A percentile compares a stretch with the other conserved stretches of the same genome.
These are phyloP conservation scores for Ciconia boyciana DNA, from an alignment of 2,113 vertebrate genomes.

Conservation along the genomic window DNA sequence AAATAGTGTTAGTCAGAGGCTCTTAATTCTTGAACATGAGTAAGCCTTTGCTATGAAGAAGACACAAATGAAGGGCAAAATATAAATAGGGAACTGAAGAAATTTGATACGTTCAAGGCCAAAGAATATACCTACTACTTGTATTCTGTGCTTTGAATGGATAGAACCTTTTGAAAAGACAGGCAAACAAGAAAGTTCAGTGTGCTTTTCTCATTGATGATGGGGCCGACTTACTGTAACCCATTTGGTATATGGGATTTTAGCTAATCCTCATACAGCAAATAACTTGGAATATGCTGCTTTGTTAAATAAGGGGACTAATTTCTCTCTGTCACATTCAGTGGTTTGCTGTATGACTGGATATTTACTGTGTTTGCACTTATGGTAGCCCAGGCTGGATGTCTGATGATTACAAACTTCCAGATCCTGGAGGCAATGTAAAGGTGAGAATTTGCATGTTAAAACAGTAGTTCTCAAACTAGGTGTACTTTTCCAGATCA, in stretches of 20 bases:
- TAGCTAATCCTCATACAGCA: not conserved
- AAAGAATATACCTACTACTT: not conserved
- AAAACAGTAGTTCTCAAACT: not conserved
- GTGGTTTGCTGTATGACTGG: not conserved
- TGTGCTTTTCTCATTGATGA: not conserved
- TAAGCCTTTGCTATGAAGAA: not conserved
- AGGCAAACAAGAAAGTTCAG: not conserved
- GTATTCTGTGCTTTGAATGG: not conserved
- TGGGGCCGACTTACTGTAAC: not conserved
- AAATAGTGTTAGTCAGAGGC: not conserved
- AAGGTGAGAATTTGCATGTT: not conserved
- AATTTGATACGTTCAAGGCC: not conserved
- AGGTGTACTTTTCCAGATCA: not conserved
- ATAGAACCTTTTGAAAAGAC: not conserved
- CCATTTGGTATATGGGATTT: not conserved
- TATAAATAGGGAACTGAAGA: not conserved
- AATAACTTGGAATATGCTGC: not conserved
- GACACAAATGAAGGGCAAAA: not conserved
- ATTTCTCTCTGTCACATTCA: not conserved
- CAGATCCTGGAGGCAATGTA: not conserved
- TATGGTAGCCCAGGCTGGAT: not conserved
- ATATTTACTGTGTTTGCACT: not conserved
- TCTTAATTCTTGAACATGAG: not conserved
- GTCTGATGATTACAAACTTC: not conserved
- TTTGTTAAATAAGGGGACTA: not conserved